Base-by-base conservation (phyloP, 2,113 vertebrate genomes). In the Agapornis roseicollis region DNA sequence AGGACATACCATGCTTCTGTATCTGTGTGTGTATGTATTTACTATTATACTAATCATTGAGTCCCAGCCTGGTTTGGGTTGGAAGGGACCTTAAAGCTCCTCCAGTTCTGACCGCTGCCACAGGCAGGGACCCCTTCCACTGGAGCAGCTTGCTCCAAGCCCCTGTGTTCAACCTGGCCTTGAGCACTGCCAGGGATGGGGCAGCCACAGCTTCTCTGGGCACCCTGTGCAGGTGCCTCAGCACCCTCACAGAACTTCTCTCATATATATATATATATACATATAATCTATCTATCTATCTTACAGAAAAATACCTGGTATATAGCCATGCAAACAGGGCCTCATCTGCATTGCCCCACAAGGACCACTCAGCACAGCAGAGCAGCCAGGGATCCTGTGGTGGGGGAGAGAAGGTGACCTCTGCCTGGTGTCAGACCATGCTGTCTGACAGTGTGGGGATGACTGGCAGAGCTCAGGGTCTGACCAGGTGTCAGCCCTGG, bases 361-460 rank as follows among this genome's bases (percentile, higher is more conserved):
- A 18, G 37, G 42, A 8, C 1, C 16, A 17, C 29, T 9, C 20
- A 5, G 49, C 0, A 1, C 2, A 18, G 44, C 39, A 16, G 27
- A 70, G 61, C 42, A 37, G 65, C 17, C 18, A 9, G 25, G 23
- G 44, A 15, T n/a, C 42, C 81, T 0, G 1, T 7, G 16, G 13
- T 0, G 12, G 35, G 44, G 69, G n/a, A 55, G 18, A 42, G 35
- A 7, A 8, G 0, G 24, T 5, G 56, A 13, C 66, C 31, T 17
- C n/a, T 68, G 46, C 64, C 35, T 23, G 46, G 10, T 13, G 1
- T 18, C 74, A 42, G 44, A n/a, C 53, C 7, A 6, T 19, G 8
- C 46, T 68, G 89, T 73, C 14, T 81, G 80, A 72, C 80, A 89
- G 80, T 41, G 1, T 1, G 2, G 90, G 77, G 77, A 39, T 3